Conservation (phyloP, 2,888 invertebrate species). For the Dryomyza anilis region DNA sequence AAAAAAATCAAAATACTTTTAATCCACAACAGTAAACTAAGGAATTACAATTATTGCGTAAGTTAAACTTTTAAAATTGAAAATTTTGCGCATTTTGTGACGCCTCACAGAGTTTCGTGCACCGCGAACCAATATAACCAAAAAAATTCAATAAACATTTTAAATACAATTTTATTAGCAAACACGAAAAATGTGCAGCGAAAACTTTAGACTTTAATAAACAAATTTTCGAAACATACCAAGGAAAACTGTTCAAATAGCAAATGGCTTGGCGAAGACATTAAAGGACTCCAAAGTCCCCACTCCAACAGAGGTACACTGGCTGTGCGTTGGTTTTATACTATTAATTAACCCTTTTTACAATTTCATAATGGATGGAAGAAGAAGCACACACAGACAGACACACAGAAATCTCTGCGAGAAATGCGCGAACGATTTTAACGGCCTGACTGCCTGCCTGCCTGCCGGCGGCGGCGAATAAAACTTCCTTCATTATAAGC, state of each 20-base stretch:
- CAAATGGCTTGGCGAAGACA: neutral
- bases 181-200: conserved; percentile 34
- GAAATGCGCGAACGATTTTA: neutral
- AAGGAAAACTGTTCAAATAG: conserved; percentile 37
- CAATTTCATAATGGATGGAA: conserved; percentile 27
- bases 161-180: conserved; percentile 50
- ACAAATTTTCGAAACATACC: conserved; percentile 38
- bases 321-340: conserved; percentile 23
- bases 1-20: too few species aligned
- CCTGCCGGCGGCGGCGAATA: conserved; percentile 19
- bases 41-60: too few species aligned
- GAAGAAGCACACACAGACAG: neutral
- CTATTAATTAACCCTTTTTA: conserved; percentile 56
- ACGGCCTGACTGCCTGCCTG: neutral
- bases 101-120: neutral
- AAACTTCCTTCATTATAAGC: conserved; percentile 53
- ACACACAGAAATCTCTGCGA: neutral
- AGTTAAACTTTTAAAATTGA: too few species aligned
- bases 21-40: too few species aligned
- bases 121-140: conserved; percentile 24
- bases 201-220: conserved; percentile 45
- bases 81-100: neutral
- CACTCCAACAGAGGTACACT: neutral
- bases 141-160: conserved; percentile 48
- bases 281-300: too few species aligned